Evolutionary conservation across 92 coral and sea anemone genomes (phyloP).

Genomic region (Phenganax subtilis): DNA sequence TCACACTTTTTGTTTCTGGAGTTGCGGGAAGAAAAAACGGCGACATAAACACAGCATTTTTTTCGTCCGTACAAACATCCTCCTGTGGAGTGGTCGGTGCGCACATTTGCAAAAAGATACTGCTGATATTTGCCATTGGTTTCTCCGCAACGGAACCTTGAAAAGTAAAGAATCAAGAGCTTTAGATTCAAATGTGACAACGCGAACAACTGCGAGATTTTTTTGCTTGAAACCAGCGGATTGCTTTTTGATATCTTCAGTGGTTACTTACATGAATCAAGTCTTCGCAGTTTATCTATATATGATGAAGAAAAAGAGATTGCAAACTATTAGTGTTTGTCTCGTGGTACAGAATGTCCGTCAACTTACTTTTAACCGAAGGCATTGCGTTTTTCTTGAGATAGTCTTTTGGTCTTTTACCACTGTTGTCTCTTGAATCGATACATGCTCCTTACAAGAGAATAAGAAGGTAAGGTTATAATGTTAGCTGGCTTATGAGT

Average conservation of each 20-base stretch:
- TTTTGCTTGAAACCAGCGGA: no score
- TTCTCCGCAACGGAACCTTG: neutral
- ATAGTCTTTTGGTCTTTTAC: conserved; percentile 77
- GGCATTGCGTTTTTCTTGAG: conserved; percentile 56
- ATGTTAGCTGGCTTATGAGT: no score
- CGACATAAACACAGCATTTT: conserved; percentile 8
- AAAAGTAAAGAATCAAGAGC: neutral
- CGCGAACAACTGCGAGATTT: neutral
- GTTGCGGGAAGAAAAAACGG: conserved; percentile 30
- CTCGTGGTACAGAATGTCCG: neutral
- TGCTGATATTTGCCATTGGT: conserved; percentile 37
- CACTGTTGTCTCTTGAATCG: conserved; percentile 77
- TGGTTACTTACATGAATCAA: conserved; percentile 7
- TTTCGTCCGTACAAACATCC: conserved; percentile 22
- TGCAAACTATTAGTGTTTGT: conserved; percentile 26
- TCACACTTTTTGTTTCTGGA: conserved; percentile 4
- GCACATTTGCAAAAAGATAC: conserved; percentile 33
- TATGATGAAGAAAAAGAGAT: neutral
- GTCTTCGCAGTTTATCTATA: conserved; percentile 34
- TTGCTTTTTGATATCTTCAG: no score
- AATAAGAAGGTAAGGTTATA: no score
- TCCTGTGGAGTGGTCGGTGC: neutral
- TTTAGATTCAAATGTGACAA: neutral
- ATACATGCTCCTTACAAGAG: conserved; percentile 58
- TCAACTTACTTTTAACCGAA: conserved; percentile 72